A percentile compares a stretch with the other conserved stretches of the same genome.
phyloP scores from a whole-genome alignment of 2,797 vertebrate species.

The Sciaenops ocellatus region DNA sequence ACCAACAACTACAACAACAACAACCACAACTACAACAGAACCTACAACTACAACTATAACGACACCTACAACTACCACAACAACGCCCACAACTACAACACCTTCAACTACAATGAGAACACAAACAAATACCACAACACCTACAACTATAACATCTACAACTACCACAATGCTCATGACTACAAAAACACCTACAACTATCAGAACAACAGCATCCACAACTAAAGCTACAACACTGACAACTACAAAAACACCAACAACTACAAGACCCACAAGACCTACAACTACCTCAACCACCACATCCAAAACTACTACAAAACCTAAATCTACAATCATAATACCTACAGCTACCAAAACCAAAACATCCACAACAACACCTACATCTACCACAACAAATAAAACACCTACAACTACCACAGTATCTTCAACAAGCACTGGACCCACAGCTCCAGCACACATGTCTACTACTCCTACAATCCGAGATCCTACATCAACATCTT shows the following conservation, averaged over 20 bases:
- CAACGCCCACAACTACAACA: neutral
- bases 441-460: neutral
- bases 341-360: neutral
- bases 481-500: neutral
- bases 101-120: too few species aligned
- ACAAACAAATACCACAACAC: neutral
- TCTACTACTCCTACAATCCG: neutral
- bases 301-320: neutral
- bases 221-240: accelerated
- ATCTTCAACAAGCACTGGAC: neutral
- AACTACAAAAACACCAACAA: neutral
- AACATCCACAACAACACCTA: neutral
- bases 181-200: neutral
- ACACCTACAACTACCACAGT: neutral
- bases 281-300: neutral
- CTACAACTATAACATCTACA: neutral
- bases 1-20: neutral
- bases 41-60: neutral
- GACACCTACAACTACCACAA: neutral
- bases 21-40: neutral
- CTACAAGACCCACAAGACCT: neutral
- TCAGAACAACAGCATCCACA: too few species aligned
- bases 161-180: too few species aligned
- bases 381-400: neutral
- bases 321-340: neutral